Evolutionary conservation across 2,888 invertebrate genomes (phyloP), one percentile per base, ranked within the genome.

Genomic region (Torymus tubicola): DNA sequence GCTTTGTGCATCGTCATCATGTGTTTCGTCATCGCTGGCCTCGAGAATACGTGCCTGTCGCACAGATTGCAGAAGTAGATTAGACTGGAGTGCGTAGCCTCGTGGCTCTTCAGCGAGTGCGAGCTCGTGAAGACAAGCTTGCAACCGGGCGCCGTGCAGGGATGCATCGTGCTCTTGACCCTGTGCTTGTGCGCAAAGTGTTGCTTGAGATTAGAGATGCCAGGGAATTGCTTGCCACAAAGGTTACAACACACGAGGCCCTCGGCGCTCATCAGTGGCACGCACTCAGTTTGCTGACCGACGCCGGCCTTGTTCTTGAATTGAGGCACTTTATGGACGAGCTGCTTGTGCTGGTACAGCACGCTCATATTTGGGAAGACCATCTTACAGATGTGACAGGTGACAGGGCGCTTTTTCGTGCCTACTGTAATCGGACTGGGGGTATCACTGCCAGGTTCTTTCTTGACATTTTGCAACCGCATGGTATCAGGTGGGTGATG

Each of bases 281-380:
- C 78, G 11, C 84, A 53, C 85, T 86, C 92, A 16, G 73, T 57
- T 13, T 60, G 67, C 2, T 68, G 80, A 0, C 60, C 2, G 57
- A 18, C 57, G 50, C 31, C 42, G 0, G 65, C 16, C 11, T 58
- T 74, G 3, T 68, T 50, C 14, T 55, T 76, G 4, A 13, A 14
- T 14, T 50, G 16, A 2, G 91, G 92, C 21, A 92, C 86, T 58
- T 89, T 89, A 84, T 94, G 93, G 83, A 93, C 84, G 3, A 84
- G 92, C 85, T 93, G 93, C 89, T 94, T 93, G 86, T 95, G 95
- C 65, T 93, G 93, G 55, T 93, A 92, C 42, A 95, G 88, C 0
- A 94, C 93, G 8, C 94, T 94, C 86, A 93, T 93, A 57, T 93
- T 92, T 2, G 94, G 93, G 86, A 94, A 94, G 75, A 93, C 92